Evolutionary conservation across 2,113 vertebrate species (phyloP).

Genomic region (Azemiops feae): DNA sequence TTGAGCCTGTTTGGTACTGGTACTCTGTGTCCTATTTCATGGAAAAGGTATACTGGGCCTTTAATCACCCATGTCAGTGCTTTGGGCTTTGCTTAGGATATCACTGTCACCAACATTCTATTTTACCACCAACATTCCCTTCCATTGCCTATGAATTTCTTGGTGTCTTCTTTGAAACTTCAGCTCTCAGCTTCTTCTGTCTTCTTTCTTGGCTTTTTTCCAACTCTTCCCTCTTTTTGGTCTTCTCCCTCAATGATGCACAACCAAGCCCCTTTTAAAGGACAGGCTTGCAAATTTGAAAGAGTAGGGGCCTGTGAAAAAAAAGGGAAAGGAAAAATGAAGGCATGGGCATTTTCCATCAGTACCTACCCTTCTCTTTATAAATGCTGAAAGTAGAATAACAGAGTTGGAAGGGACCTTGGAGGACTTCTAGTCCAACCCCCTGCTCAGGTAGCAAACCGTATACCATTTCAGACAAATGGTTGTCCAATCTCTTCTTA

Average conservation of each 20-base stretch:
- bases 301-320: neutral
- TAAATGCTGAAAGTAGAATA: neutral
- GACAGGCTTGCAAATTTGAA: neutral
- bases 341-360: neutral
- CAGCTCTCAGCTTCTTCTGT: neutral
- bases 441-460: too few species aligned
- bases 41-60: neutral
- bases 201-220: neutral
- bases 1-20: neutral
- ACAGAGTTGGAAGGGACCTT: too few species aligned
- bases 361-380: neutral
- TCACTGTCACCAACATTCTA: neutral
- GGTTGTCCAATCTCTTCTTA: too few species aligned
- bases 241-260: neutral
- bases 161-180: neutral
- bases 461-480: too few species aligned
- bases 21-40: neutral
- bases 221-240: neutral
- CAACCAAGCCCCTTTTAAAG: neutral
- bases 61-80: neutral
- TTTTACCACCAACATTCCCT: neutral
- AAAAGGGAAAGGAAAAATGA: neutral
- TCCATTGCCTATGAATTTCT: neutral
- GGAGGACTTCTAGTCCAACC: too few species aligned
- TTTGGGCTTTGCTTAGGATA: neutral